Percentiles rank a stretch among this genome's conserved stretches.
These are phyloP conservation scores for Valencia hispanica DNA, from an alignment of 2,797 vertebrate species.

Conservation along the genomic window DNA sequence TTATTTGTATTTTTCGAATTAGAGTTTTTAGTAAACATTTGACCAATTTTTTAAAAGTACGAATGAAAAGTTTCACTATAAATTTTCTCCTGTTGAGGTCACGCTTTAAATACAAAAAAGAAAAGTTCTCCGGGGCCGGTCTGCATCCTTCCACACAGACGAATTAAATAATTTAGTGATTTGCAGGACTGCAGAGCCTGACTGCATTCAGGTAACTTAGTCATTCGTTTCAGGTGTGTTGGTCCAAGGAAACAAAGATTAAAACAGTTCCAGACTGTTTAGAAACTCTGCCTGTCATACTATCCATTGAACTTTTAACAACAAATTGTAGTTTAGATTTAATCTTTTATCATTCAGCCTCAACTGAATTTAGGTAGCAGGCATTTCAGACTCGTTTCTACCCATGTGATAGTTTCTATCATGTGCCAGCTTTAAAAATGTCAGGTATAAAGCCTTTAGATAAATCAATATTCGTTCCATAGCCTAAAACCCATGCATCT, in stretches of 20 bases:
- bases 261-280: not conserved
- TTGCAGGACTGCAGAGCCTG: not conserved
- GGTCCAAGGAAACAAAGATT: not conserved
- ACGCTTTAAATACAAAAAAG: not conserved
- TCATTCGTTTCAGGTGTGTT: not conserved
- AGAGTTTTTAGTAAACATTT: not conserved
- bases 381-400: not conserved
- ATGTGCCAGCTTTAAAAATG: slow-evolving; percentile 7
- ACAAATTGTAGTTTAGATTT: not conserved
- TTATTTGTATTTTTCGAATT: not conserved
- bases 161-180: not conserved
- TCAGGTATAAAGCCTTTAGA: slow-evolving; percentile 21
- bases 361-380: slow-evolving; percentile 18
- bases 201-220: not conserved
- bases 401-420: slow-evolving; percentile 1
- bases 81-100: not conserved
- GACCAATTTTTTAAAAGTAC: not conserved
- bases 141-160: not conserved
- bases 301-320: not conserved
- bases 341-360: not conserved
- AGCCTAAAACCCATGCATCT: slow-evolving; percentile 19
- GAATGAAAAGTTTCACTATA: not conserved
- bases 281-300: not conserved
- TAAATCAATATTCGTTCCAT: slow-evolving; percentile 25
- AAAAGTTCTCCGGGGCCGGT: not conserved